These are phyloP conservation scores for Hiodon alosoides DNA, from an alignment of 2,113 vertebrate species.

Conservation along the genomic window DNA sequence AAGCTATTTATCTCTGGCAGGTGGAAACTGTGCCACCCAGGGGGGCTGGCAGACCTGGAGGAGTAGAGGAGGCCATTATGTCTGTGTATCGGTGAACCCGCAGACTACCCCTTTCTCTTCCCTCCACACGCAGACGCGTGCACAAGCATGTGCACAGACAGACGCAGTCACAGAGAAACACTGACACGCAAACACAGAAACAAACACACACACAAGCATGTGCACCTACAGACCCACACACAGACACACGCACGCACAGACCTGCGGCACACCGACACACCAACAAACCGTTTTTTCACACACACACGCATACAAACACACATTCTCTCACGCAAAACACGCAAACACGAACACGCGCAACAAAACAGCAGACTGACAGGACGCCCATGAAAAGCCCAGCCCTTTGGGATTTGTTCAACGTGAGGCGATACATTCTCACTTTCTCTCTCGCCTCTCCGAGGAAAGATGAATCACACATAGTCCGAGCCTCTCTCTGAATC, in stretches of 20 bases:
- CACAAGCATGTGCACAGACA: background rate
- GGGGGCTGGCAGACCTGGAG: slow-evolving; percentile 19
- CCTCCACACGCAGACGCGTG: background rate
- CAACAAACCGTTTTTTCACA: no score
- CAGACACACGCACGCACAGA: background rate
- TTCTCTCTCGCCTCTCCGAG: no score
- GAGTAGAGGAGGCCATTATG: background rate
- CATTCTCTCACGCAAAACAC: background rate
- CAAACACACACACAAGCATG: no score
- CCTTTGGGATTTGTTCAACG: no score
- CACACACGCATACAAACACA: background rate
- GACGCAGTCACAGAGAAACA: background rate
- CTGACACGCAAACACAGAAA: background rate
- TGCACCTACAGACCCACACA: no score
- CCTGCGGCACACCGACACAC: background rate
- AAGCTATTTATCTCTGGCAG: slow-evolving; percentile 35
- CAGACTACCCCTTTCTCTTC: background rate
- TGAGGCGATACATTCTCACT: no score
- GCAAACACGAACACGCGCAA: background rate
- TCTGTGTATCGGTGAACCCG: background rate
- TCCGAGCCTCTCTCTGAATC: no score
- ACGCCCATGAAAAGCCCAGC: no score
- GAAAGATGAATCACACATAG: no score
- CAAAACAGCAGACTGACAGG: background rate
- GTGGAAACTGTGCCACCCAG: slow-evolving; percentile 13